Evolutionary conservation across 2,797 vertebrate genomes (phyloP), one percentile per base, ranked within the genome.

Genomic region (Aratinga solstitialis): DNA sequence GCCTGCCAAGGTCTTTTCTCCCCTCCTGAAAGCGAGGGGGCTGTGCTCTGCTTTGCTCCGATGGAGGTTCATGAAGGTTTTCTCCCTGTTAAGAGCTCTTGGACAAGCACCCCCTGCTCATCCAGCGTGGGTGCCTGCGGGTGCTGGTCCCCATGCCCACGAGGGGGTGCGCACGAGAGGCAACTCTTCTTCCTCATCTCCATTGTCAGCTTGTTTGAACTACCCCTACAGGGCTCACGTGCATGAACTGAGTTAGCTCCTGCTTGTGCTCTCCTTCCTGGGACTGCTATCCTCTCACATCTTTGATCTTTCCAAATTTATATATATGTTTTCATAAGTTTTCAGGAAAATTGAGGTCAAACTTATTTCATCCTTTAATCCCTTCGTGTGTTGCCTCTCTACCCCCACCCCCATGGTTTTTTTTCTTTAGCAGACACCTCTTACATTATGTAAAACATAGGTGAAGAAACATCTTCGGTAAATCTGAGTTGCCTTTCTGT

Each of bases 271-370:
- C 42, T 38, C 34, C 75, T 47, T 30, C 84, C 66, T 0, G 0
- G 61, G 20, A 7, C 66, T 76, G 66, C 92, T 89, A 42, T 95
- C 91, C 40, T 36, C 71, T 73, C 5, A 0, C 18, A 50, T 94
- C 86, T 97, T 56, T 66, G 87, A 81, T 92, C 79, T 90, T 72
- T 69, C 83, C 56, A 82, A 91, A 63, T 68, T 86, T 94, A 7
- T 91, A 75, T 79, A 85, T 36, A 45, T 54, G 20, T 88, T 94
- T 93, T 91, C 2, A 0, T 65, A 90, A 93, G 65, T 96, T 96
- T 93, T 72, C 80, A 48, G 47, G 92, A 81, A 95, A 96, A 97
- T 96, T 96, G 96, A 95, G 95, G 95, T 97, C 96, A 96, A 91
- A 84, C 86, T 95, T 96, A 95, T 95, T 97, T 96, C 93, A 90